Evolutionary conservation across 2,797 vertebrate genomes (phyloP).

Genomic region (Oryzias sinensis): DNA sequence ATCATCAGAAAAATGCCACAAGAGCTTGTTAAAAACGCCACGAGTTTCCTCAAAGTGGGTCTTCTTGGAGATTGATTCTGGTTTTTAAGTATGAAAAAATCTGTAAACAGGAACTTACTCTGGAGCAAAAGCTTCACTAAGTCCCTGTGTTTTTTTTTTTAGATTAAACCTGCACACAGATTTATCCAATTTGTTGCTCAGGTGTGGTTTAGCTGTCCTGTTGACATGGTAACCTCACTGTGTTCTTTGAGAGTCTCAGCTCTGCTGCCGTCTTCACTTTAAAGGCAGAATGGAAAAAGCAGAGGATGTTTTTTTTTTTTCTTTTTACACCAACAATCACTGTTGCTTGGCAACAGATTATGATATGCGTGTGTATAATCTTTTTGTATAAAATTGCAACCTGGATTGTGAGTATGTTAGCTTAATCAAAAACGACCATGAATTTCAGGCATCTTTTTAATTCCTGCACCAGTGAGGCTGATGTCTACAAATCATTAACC

Average conservation of each 20-base stretch:
- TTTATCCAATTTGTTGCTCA: background rate
- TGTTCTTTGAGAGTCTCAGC: no score
- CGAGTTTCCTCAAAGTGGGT: no score
- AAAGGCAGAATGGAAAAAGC: background rate
- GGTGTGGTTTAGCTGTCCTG: background rate
- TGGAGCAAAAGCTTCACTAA: no score
- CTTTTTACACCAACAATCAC: background rate
- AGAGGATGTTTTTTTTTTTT: background rate
- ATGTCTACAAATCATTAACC: no score
- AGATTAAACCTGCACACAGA: no score
- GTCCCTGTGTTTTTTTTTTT: no score
- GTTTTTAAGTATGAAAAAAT: no score
- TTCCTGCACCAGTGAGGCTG: no score
- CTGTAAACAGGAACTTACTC: no score
- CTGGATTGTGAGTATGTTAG: background rate
- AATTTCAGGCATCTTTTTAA: background rate
- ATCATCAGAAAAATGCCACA: no score
- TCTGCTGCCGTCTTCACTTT: constrained; percentile 1
- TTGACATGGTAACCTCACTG: background rate
- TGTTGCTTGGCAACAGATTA: constrained; percentile 3
- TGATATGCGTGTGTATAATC: background rate
- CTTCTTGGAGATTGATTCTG: no score
- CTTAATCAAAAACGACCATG: background rate
- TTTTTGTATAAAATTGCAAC: background rate
- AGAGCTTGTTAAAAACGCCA: no score